Percentiles rank a stretch among this genome's conserved stretches.
Evolutionary conservation across 2,797 vertebrate genomes (phyloP).

Genomic region (Petrocephalus sullivani): DNA sequence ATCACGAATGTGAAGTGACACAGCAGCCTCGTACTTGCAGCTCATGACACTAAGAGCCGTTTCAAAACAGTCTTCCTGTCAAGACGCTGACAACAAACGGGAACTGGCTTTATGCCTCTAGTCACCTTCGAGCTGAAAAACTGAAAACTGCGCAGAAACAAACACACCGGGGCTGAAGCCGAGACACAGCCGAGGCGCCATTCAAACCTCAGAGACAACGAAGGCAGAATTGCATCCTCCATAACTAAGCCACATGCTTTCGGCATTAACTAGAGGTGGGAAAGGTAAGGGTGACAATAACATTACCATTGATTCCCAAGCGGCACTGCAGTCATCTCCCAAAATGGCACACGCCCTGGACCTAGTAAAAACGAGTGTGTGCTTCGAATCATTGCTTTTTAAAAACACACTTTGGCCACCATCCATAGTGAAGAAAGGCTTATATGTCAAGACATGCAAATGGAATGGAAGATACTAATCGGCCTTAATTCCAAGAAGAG

Average conservation of each 20-base stretch:
- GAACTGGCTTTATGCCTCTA: background rate
- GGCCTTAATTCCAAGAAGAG: background rate
- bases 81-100: background rate
- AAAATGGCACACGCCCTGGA: background rate
- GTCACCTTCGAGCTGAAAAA: background rate
- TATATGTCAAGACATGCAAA: background rate
- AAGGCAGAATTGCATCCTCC: background rate
- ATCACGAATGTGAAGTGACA: background rate
- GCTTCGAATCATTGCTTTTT: background rate
- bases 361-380: background rate
- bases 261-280: background rate
- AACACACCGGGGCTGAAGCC: background rate
- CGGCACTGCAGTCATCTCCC: background rate
- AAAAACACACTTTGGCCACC: background rate
- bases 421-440: background rate
- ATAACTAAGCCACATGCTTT: background rate
- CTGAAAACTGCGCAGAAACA: background rate
- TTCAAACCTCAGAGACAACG: background rate
- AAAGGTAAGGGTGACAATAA: background rate
- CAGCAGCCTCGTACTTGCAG: background rate
- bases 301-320: background rate
- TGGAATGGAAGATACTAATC: background rate
- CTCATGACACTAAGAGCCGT: background rate
- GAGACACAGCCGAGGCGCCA: background rate
- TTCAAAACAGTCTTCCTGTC: slow-evolving; percentile 4